Conservation (phyloP, 1,140 invertebrate species). For the Battus philenor region DNA sequence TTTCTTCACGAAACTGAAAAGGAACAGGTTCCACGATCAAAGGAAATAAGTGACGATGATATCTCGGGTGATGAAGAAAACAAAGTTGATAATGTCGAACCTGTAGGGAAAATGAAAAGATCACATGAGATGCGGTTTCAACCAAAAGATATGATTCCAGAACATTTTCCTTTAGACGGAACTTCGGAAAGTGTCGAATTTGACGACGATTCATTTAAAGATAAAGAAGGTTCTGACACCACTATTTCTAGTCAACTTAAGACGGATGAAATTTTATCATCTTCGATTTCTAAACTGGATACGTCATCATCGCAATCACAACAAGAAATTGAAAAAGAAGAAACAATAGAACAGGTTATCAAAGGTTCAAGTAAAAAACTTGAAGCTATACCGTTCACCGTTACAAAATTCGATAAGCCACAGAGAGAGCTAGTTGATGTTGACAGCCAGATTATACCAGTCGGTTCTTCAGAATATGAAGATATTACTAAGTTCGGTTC, state of each 20-base stretch:
- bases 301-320: slow-evolving; percentile 53
- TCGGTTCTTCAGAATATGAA: slow-evolving; percentile 65
- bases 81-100: slow-evolving; percentile 54
- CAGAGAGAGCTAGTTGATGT: slow-evolving; percentile 65
- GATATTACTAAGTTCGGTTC: slow-evolving; percentile 55
- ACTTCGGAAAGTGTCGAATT: slow-evolving; percentile 61
- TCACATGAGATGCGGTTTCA: slow-evolving; percentile 94
- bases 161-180: slow-evolving; percentile 62
- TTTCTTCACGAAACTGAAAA: slow-evolving; percentile 67
- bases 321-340: slow-evolving; percentile 47
- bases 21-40: slow-evolving; percentile 38
- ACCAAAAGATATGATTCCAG: slow-evolving; percentile 77
- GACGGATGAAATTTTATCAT: slow-evolving; percentile 62
- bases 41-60: slow-evolving; percentile 66
- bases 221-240: slow-evolving; percentile 60
- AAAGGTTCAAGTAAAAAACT: slow-evolving; percentile 31
- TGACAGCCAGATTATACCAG: slow-evolving; percentile 70
- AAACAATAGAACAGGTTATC: slow-evolving; percentile 38
- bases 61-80: slow-evolving; percentile 74
- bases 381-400: slow-evolving; percentile 51
- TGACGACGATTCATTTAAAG: slow-evolving; percentile 59
- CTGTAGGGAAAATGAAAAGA: slow-evolving; percentile 86
- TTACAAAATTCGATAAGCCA: slow-evolving; percentile 56
- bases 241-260: slow-evolving; percentile 65
- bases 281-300: slow-evolving; percentile 66